These are phyloP conservation scores for Athetis lepigone DNA, from an alignment of 2,888 invertebrate species.

Conservation along the genomic window DNA sequence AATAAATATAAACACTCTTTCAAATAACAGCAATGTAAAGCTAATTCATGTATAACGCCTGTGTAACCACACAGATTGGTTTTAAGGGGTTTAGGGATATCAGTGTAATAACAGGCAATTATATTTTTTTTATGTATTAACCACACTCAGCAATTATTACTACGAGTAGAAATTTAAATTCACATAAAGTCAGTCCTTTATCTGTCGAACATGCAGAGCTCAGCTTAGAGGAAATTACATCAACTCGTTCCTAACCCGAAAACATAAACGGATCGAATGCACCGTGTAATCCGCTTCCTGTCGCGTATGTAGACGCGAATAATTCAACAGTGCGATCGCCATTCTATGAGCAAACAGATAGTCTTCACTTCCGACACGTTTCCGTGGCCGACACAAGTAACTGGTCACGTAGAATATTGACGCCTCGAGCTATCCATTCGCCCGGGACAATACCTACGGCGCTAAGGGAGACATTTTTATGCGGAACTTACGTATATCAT, in stretches of 20 bases:
- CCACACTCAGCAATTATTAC: no score
- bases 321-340: conserved; percentile 83
- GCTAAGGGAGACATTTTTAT: conserved; percentile 78
- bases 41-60: no score
- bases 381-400: conserved; percentile 85
- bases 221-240: conserved; percentile 3
- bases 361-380: conserved; percentile 90
- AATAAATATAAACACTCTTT: no score
- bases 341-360: conserved; percentile 89
- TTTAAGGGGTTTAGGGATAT: no score
- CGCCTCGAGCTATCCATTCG: conserved; percentile 86
- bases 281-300: conserved; percentile 67
- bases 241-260: conserved; percentile 15
- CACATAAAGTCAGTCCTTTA: no score
- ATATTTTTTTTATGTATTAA: no score
- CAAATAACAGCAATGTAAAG: no score
- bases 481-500: conserved; percentile 70
- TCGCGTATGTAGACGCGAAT: conserved; percentile 76
- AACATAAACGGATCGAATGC: conserved; percentile 61
- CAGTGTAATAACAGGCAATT: no score
- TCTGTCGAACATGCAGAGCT: no score
- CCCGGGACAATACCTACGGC: conserved; percentile 80
- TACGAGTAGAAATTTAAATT: no score
- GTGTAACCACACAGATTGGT: no score
- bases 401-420: conserved; percentile 91